Evolutionary conservation across 37 sponge, comb jelly and placozoan species (phyloP).

Genomic region (Dysidea cf. avara): DNA sequence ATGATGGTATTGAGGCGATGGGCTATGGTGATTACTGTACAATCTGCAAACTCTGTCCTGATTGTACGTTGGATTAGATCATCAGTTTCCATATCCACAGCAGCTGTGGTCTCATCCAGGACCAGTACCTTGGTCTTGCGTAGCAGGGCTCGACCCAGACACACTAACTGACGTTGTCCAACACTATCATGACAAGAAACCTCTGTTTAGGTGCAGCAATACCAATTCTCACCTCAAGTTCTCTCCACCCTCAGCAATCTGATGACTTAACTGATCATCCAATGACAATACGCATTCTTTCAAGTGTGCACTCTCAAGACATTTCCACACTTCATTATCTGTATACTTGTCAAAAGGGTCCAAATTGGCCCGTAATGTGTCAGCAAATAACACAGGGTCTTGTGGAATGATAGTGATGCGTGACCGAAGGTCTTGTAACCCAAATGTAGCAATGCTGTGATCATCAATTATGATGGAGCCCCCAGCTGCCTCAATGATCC

Average conservation of each 20-base stretch:
- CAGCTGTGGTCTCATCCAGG: slow-evolving; percentile 97
- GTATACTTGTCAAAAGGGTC: slow-evolving; percentile 81
- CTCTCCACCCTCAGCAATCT: slow-evolving; percentile 89
- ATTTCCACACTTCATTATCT: slow-evolving; percentile 85
- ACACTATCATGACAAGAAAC: slow-evolving; percentile 81
- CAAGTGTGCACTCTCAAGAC: slow-evolving; percentile 84
- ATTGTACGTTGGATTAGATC: slow-evolving; percentile 96
- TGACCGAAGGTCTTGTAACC: slow-evolving; percentile 84
- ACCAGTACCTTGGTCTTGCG: slow-evolving; percentile 94
- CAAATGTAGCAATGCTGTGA: slow-evolving; percentile 63
- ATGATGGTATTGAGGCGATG: slow-evolving; percentile 97
- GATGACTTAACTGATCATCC: slow-evolving; percentile 52
- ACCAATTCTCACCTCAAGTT: slow-evolving; percentile 94
- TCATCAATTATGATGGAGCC: slow-evolving; percentile 83
- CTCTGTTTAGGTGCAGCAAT: too few species aligned
- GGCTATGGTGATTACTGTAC: slow-evolving; percentile 96
- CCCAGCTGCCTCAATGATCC: slow-evolving; percentile 88
- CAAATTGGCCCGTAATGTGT: slow-evolving; percentile 80
- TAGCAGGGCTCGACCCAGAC: slow-evolving; percentile 95
- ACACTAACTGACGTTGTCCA: slow-evolving; percentile 97
- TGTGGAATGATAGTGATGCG: slow-evolving; percentile 94
- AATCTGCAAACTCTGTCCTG: slow-evolving; percentile 80
- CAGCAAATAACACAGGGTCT: slow-evolving; percentile 95
- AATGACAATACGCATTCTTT: slow-evolving; percentile 65
- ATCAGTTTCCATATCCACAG: slow-evolving; percentile 98